Conservation (phyloP, 2,888 invertebrate genomes). For the Parnassius smintheus region DNA sequence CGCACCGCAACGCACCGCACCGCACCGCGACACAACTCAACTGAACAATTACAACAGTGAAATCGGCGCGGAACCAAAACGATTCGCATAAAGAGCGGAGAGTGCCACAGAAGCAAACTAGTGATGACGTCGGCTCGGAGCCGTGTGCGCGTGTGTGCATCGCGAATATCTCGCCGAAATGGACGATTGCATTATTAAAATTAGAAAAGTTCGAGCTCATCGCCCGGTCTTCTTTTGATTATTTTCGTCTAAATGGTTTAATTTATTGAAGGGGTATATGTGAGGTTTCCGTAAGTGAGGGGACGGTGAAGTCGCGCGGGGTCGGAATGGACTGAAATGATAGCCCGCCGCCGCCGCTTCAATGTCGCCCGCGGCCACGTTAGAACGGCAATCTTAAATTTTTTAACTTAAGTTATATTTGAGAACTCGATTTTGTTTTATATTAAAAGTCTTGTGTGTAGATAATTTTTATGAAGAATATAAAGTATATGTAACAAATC, state of each 20-base stretch:
- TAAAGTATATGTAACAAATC: conserved; percentile 75
- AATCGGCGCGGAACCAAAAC: background rate
- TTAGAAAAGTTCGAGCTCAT: conserved; percentile 30
- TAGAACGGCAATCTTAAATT: conserved; percentile 43
- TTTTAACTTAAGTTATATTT: conserved; percentile 64
- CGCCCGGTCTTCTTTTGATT: conserved; percentile 30
- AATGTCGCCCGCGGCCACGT: conserved; percentile 22
- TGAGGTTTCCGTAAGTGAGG: conserved; percentile 19
- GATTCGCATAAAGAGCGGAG: background rate
- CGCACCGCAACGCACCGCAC: background rate
- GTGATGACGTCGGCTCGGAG: conserved; percentile 14
- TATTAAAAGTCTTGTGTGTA: conserved; percentile 77
- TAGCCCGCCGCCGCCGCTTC: conserved; percentile 30
- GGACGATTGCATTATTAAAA: conserved; percentile 22
- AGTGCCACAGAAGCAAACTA: background rate
- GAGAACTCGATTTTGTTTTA: conserved; percentile 72
- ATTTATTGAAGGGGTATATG: conserved; percentile 46
- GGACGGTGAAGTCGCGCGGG: conserved; percentile 1
- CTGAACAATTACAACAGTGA: no score
- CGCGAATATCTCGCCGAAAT: conserved; percentile 21
- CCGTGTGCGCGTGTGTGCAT: conserved; percentile 17
- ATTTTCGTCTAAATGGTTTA: conserved; percentile 40
- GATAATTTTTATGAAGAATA: conserved; percentile 79
- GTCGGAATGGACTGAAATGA: background rate
- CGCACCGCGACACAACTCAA: no score